phyloP scores from a whole-genome alignment of 2,113 vertebrate species.

The Micronisus gabar region DNA sequence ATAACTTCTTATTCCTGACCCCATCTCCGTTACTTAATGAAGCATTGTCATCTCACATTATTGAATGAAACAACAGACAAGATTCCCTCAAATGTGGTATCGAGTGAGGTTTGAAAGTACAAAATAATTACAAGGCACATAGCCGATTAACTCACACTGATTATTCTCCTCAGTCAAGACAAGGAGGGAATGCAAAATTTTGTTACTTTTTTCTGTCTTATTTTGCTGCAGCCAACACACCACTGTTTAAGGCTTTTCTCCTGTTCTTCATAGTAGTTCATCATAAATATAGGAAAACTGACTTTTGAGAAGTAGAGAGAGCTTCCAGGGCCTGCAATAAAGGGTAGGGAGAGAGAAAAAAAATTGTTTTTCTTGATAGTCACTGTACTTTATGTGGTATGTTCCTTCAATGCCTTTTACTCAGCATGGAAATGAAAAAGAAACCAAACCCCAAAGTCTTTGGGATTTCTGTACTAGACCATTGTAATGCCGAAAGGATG shows the following conservation, averaged over 20 bases:
- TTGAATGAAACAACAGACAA: neutral
- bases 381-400: neutral
- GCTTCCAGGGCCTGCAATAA: neutral
- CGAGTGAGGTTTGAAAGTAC: neutral
- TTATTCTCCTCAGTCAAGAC: neutral
- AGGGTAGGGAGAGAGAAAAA: neutral
- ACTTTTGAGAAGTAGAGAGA: neutral
- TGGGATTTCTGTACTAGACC: neutral
- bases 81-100: neutral
- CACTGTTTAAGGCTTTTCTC: neutral
- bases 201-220: neutral
- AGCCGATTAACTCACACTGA: slow-evolving; percentile 8
- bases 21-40: neutral
- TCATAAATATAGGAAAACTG: neutral
- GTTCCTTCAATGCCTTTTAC: neutral
- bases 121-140: neutral
- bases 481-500: neutral
- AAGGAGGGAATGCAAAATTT: neutral
- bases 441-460: neutral
- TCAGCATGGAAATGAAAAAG: neutral
- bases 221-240: neutral
- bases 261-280: neutral
- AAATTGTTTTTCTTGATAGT: neutral
- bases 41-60: neutral
- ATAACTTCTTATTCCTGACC: neutral